Base-by-base conservation (phyloP, 2,888 invertebrate genomes). In the Diarsia mendica region DNA sequence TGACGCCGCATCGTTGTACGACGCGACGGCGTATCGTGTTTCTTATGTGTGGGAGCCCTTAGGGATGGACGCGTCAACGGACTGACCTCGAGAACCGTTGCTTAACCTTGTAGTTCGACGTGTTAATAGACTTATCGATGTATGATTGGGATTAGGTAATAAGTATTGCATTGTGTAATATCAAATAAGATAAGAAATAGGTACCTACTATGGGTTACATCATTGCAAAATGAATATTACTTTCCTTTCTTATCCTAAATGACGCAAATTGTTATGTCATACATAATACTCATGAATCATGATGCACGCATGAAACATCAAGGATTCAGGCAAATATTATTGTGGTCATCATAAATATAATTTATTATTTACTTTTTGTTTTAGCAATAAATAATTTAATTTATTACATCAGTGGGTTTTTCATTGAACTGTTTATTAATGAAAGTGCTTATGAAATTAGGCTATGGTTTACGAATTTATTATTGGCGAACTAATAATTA, bases 201-300 rank as follows among this genome's bases (percentile, higher is more conserved):
- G 20, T 64, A 33, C 6, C n/a, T n/a, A 33, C 9, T 6, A 60
- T 33, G 49, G 33, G 8, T 77, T 79, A 75, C 79, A 68, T 77
- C 51, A 81, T 63, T 67, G 28, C n/a, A 73, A 81, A 80, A 63
- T 68, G 58, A 80, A 76, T 61, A 60, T 28, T 28, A 68, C 48
- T 71, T 80, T 69, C 60, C 48, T 71, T 80, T 69, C 60, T 20
- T 77, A 80, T 63, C 55, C 28, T 28, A 33, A 80, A 61, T 81
- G 81, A 81, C 69, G 81, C 66, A 73, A 60, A 13, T 63, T 13
- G 11, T 77, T 69, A 55, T 72, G 66, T 80, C 72, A 80, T 61
- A 6, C 72, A 80, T 61, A 6, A 8, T 39, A 39, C 39, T 39
- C 39, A 39, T 39, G 39, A 39, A 39, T 39, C 39, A 39, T 39